A percentile compares a stretch with the other conserved stretches of the same genome.
Evolutionary conservation across 2,797 vertebrate genomes (phyloP).

Genomic region (Peromyscus attwateri): DNA sequence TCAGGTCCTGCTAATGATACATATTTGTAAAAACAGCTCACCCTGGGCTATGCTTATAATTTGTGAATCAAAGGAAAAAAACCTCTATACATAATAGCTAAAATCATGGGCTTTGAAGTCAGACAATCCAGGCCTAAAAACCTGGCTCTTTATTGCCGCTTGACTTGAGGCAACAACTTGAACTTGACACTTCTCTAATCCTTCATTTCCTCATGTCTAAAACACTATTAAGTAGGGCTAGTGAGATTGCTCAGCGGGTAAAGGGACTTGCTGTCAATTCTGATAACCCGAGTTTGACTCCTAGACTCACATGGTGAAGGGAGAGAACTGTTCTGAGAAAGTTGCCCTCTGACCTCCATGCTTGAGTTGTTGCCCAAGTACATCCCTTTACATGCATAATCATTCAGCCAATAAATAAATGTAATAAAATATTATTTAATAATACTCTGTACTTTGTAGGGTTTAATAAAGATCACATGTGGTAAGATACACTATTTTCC

Average conservation of each 20-base stretch:
- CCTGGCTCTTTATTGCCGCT: not conserved
- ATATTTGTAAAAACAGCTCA: constrained; percentile 74
- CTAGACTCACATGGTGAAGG: not conserved
- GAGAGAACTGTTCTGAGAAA: not conserved
- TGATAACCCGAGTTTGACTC: not conserved
- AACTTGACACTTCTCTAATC: not conserved
- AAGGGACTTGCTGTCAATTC: not conserved
- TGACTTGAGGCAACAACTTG: constrained; percentile 39
- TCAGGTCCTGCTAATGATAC: constrained; percentile 61
- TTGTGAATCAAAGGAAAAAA: constrained; percentile 66
- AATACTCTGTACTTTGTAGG: not conserved
- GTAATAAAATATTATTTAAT: not conserved
- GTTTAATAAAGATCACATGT: not conserved
- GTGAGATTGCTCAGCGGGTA: not conserved
- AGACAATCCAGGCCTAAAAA: constrained; percentile 57
- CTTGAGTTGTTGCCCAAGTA: not conserved
- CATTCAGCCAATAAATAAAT: not conserved
- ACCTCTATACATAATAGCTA: constrained; percentile 35
- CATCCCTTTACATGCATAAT: not conserved
- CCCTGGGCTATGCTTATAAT: constrained; percentile 28
- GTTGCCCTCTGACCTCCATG: not conserved
- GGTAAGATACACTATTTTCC: constrained; percentile 17
- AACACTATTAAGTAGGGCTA: not conserved
- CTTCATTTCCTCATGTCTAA: constrained; percentile 43
- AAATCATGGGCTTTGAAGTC: constrained; percentile 58